phyloP scores from a whole-genome alignment of 2,888 invertebrate species.

The Limnephilus marmoratus region DNA sequence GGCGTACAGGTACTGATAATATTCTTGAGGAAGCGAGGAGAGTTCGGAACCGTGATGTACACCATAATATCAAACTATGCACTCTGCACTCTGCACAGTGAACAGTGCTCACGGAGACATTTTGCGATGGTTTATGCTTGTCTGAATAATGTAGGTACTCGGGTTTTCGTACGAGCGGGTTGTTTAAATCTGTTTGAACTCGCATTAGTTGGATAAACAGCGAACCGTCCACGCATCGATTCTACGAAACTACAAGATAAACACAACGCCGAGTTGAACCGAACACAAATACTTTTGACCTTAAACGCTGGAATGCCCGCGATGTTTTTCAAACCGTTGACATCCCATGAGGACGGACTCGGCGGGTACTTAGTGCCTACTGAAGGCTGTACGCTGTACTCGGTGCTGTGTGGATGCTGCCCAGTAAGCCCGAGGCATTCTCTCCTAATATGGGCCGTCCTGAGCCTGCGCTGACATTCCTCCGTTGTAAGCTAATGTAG shows the following conservation, averaged over 20 bases:
- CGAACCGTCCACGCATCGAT: constrained; percentile 36
- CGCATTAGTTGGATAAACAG: constrained; percentile 43
- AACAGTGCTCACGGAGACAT: neutral
- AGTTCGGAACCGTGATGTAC: neutral
- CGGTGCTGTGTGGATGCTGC: constrained; percentile 5
- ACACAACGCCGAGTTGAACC: constrained; percentile 31
- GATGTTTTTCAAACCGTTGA: constrained; percentile 39
- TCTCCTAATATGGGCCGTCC: constrained; percentile 26
- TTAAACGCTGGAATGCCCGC: constrained; percentile 46
- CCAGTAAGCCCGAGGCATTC: neutral
- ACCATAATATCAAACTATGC: neutral
- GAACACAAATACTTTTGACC: constrained; percentile 46
- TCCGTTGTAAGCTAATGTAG: constrained; percentile 33
- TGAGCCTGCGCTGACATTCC: constrained; percentile 19
- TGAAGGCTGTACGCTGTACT: neutral
- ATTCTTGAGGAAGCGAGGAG: neutral
- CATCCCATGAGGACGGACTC: constrained; percentile 35
- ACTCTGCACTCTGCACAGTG: neutral
- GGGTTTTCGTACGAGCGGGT: neutral
- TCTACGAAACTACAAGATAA: constrained; percentile 42
- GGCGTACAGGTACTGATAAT: neutral
- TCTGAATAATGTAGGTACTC: neutral
- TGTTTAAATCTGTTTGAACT: constrained; percentile 43
- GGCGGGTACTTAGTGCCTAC: neutral
- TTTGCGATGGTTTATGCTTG: neutral